These are phyloP conservation scores for Torymus aiolomorphi DNA, from an alignment of 2,888 invertebrate species.

Conservation along the genomic window DNA sequence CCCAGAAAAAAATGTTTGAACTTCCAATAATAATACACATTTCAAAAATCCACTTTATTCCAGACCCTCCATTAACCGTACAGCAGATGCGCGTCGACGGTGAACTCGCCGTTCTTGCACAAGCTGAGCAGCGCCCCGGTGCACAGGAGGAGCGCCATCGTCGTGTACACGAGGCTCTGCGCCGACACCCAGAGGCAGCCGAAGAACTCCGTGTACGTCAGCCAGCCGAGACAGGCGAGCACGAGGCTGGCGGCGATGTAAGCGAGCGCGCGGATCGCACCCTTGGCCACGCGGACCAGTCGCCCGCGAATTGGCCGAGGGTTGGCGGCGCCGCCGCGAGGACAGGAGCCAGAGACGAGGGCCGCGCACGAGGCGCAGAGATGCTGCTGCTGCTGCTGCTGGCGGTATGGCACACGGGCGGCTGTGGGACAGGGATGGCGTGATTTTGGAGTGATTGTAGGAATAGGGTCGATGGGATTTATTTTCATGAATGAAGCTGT, in stretches of 20 bases:
- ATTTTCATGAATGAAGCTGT: too few relatives aligned
- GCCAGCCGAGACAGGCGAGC: slow-evolving; percentile 18
- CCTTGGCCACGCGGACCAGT: background rate
- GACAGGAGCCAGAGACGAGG: background rate
- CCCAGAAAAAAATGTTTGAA: too few relatives aligned
- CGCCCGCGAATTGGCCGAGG: background rate
- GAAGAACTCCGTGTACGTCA: slow-evolving; percentile 34
- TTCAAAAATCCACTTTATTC: too few relatives aligned
- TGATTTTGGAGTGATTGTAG: too few relatives aligned
- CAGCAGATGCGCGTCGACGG: background rate
- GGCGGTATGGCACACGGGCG: background rate
- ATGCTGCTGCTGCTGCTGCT: slow-evolving; percentile 18
- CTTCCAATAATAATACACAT: too few relatives aligned
- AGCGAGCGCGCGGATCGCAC: background rate
- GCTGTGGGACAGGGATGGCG: background rate
- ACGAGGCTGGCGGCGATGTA: background rate
- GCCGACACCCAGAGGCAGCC: slow-evolving; percentile 37
- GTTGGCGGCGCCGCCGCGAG: too few relatives aligned
- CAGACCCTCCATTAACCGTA: background rate
- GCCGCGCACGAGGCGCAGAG: slow-evolving; percentile 50
- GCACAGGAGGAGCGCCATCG: background rate
- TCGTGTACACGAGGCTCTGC: slow-evolving; percentile 22
- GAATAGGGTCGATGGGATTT: too few relatives aligned
- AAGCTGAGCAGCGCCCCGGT: background rate
- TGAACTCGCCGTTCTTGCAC: slow-evolving; percentile 46